A percentile compares a stretch with the other conserved stretches of the same genome.
Conservation (phyloP, 2,797 vertebrate genomes). For the Gymnocypris eckloni region DNA sequence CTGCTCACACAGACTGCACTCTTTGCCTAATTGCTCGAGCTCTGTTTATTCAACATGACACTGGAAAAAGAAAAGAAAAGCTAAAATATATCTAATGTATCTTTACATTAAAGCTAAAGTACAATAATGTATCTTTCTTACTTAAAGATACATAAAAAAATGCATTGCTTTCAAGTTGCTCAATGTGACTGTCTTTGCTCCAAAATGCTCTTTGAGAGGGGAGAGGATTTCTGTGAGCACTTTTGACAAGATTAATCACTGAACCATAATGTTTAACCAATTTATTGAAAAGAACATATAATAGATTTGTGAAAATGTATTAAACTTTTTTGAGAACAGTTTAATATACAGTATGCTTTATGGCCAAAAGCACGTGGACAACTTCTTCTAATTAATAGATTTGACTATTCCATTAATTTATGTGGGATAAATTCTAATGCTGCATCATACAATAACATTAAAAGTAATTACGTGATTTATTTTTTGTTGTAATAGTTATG, state of each 20-base stretch:
- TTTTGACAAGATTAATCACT: neutral
- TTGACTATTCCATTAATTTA: neutral
- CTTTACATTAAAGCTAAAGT: too few species aligned
- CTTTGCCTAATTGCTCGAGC: neutral
- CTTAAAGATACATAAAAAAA: neutral
- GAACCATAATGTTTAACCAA: neutral
- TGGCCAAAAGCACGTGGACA: neutral
- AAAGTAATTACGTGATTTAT: neutral
- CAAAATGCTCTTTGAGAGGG: neutral
- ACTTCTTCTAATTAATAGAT: neutral
- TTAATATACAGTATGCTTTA: neutral
- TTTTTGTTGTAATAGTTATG: neutral
- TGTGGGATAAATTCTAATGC: neutral
- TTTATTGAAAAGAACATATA: neutral
- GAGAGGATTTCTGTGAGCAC: neutral
- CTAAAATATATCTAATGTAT: too few species aligned
- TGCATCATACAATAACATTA: neutral
- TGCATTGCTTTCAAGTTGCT: neutral
- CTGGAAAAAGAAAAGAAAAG: too few species aligned
- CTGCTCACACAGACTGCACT: neutral
- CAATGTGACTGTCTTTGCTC: neutral
- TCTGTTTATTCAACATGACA: neutral
- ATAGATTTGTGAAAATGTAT: neutral
- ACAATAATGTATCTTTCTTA: neutral
- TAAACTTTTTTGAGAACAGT: neutral